Evolutionary conservation across 2,888 invertebrate genomes (phyloP).

Genomic region (Nezara viridula): DNA sequence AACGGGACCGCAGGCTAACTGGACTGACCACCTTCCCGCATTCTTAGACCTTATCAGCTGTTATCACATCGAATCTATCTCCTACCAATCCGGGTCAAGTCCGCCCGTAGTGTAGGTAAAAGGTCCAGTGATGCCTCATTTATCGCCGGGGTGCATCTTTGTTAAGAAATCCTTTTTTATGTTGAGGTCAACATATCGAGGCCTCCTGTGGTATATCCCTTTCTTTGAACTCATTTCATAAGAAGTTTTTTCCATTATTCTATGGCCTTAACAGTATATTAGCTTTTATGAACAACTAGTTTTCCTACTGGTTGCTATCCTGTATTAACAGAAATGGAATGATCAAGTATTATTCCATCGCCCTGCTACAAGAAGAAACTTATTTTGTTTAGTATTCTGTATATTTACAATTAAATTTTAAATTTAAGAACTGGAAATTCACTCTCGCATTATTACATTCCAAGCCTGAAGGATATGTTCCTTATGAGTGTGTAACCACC

Average conservation of each 20-base stretch:
- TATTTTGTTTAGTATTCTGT: too few relatives aligned
- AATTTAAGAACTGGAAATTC: neutral
- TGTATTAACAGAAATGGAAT: neutral
- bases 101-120: neutral
- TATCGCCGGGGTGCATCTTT: neutral
- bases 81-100: neutral
- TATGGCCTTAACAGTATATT: neutral
- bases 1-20: constrained; percentile 7
- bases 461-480: neutral
- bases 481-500: too few relatives aligned
- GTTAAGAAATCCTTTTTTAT: neutral
- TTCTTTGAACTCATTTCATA: neutral
- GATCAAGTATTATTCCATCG: neutral
- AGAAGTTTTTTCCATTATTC: neutral
- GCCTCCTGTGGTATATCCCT: neutral
- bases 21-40: constrained; percentile 31
- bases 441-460: neutral
- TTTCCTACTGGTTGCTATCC: neutral
- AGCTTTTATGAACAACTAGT: too few relatives aligned
- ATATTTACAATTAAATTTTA: too few relatives aligned
- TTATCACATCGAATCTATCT: neutral
- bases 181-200: constrained; percentile 12
- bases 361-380: neutral
- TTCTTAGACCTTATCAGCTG: constrained; percentile 23
- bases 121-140: neutral